Conservation (phyloP, 2,113 vertebrate genomes). For the Hypocryptadius cinnamomeus region DNA sequence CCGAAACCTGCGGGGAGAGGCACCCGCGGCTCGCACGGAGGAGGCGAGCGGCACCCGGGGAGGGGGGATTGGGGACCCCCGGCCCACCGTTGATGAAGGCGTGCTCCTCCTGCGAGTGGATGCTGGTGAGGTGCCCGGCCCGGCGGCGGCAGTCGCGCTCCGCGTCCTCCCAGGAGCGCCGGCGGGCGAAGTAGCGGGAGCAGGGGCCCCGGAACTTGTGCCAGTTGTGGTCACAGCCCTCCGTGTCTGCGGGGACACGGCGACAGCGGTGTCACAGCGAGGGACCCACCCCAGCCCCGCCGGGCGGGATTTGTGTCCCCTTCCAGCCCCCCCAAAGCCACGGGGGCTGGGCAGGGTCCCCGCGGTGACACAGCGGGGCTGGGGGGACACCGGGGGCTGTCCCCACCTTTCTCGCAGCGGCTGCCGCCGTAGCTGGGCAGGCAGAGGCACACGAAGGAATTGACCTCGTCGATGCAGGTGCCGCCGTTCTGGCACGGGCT, state of each 20-base stretch:
- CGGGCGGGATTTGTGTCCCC: rapidly evolving
- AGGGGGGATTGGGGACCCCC: not conserved
- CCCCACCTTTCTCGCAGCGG: slow-evolving; percentile 89
- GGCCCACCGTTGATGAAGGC: slow-evolving; percentile 81
- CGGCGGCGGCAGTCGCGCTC: slow-evolving; percentile 88
- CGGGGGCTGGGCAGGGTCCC: not conserved
- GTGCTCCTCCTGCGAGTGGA: slow-evolving; percentile 84
- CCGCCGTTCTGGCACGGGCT: slow-evolving; percentile 89
- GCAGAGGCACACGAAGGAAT: slow-evolving; percentile 89
- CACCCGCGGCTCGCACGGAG: not conserved
- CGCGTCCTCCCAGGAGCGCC: slow-evolving; percentile 93
- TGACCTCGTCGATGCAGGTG: slow-evolving; percentile 92
- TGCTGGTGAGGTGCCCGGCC: slow-evolving; percentile 84
- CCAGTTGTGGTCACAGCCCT: slow-evolving; percentile 90
- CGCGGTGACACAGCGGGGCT: rapidly evolving
- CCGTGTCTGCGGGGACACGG: slow-evolving; percentile 74
- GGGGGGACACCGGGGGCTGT: rapidly evolving
- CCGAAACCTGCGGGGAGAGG: slow-evolving; percentile 75
- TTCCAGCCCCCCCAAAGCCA: not conserved
- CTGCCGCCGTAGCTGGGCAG: slow-evolving; percentile 91
- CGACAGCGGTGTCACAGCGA: not conserved
- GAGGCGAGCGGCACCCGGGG: not conserved
- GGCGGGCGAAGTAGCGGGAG: slow-evolving; percentile 85
- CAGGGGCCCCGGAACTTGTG: slow-evolving; percentile 94
- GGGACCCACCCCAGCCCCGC: not conserved